Conservation (phyloP, 2,888 invertebrate species). For the Iphiclides podalirius region DNA sequence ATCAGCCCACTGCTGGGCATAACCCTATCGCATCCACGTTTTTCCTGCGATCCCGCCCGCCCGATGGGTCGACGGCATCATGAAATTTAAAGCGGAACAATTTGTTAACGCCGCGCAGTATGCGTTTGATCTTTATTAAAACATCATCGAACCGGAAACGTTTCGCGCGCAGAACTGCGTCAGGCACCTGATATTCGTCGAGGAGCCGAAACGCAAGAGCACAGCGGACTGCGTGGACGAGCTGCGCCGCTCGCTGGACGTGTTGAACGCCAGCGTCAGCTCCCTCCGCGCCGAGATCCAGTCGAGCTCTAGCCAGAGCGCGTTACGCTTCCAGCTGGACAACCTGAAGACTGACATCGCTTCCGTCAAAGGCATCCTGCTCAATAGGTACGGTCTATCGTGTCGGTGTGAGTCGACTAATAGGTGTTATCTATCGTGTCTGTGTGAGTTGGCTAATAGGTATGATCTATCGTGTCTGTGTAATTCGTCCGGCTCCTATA, state of each 20-base stretch:
- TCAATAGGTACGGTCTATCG: constrained; percentile 84
- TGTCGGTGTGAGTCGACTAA: no score
- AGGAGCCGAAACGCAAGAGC: constrained; percentile 80
- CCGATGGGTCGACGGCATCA: no score
- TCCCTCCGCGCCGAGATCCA: constrained; percentile 84
- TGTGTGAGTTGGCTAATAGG: no score
- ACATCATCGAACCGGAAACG: no score
- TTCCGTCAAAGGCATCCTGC: constrained; percentile 85
- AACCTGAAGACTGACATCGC: constrained; percentile 85
- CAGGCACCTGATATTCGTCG: constrained; percentile 81
- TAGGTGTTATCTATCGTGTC: neutral
- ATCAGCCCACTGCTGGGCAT: no score
- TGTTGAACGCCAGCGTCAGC: constrained; percentile 83
- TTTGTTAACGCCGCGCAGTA: no score
- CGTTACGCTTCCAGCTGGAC: constrained; percentile 81
- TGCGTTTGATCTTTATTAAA: no score
- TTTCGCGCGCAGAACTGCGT: constrained; percentile 52
- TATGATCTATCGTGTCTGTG: no score
- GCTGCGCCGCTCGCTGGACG: constrained; percentile 84
- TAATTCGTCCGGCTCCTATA: no score
- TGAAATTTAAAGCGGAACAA: no score
- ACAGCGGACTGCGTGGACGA: constrained; percentile 84
- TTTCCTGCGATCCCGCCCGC: no score
- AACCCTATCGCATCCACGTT: no score
- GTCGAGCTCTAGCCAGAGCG: constrained; percentile 62